These are phyloP conservation scores for Petrocephalus microphthalmus DNA, from an alignment of 2,113 vertebrate species.

Conservation along the genomic window DNA sequence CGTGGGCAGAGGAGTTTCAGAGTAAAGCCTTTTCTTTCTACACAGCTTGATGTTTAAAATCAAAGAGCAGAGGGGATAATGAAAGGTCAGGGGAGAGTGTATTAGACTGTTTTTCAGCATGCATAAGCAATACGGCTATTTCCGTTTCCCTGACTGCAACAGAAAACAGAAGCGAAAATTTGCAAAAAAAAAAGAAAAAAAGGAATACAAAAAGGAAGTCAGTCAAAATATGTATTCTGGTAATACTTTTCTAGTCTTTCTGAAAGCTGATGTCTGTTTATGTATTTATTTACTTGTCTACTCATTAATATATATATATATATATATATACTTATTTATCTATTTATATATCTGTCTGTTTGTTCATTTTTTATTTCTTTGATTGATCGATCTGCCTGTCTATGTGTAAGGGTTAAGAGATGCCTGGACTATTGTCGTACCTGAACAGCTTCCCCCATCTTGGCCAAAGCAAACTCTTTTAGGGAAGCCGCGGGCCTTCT, in stretches of 20 bases:
- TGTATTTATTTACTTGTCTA: not conserved
- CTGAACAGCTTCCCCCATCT: not conserved
- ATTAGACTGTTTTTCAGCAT: not conserved
- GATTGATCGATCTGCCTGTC: too few species aligned
- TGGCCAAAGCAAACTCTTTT: not conserved
- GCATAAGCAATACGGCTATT: not conserved
- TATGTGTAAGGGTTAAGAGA: not conserved
- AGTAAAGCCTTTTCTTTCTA: not conserved
- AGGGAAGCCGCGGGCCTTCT: not conserved
- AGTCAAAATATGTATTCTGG: not conserved
- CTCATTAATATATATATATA: too few species aligned
- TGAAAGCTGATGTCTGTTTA: not conserved
- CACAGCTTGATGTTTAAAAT: constrained; percentile 6
- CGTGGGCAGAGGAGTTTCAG: not conserved
- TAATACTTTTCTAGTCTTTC: not conserved
- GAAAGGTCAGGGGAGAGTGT: not conserved
- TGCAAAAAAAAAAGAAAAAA: not conserved
- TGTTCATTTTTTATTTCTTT: too few species aligned
- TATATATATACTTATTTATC: not conserved
- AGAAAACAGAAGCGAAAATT: not conserved
- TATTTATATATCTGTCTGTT: not conserved
- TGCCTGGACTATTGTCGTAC: not conserved
- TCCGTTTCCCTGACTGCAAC: not conserved
- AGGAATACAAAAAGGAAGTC: too few species aligned
- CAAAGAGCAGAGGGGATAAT: constrained; percentile 1